These are phyloP conservation scores for Denticeps clupeoides DNA, from an alignment of 2,797 vertebrate genomes.

Conservation along the genomic window DNA sequence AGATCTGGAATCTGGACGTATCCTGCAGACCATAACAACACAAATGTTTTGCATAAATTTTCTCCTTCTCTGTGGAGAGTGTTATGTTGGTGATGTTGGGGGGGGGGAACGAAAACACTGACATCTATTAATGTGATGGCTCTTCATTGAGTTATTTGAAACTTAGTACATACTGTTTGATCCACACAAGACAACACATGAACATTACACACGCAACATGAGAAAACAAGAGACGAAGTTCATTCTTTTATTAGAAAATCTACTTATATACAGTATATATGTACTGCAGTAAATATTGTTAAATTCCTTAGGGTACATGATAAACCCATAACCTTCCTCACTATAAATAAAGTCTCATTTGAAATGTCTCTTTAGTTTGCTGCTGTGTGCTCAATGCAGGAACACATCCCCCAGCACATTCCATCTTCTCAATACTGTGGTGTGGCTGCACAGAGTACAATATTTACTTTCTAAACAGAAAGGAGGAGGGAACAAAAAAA, in stretches of 20 bases:
- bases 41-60: no score
- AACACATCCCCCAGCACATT: constrained; percentile 8
- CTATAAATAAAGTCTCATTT: constrained; percentile 34
- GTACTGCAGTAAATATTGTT: constrained; percentile 32
- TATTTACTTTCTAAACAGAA: constrained; percentile 5
- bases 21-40: no score
- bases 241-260: constrained; percentile 33
- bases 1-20: no score
- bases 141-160: no score
- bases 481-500: constrained; percentile 1
- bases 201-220: not conserved
- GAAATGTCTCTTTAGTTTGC: constrained; percentile 33
- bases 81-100: no score
- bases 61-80: no score
- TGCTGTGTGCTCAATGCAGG: constrained; percentile 10
- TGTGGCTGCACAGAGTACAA: constrained; percentile 8
- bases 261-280: constrained; percentile 28
- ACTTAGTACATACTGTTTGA: not conserved
- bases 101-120: no score
- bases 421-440: constrained; percentile 9
- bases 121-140: no score
- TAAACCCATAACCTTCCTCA: constrained; percentile 8
- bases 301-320: constrained; percentile 18
- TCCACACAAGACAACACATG: not conserved
- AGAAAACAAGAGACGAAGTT: constrained; percentile 7